Percentiles rank a stretch among this genome's conserved stretches.
These are phyloP conservation scores for Erethizon dorsatum DNA, from an alignment of 2,797 vertebrate species.

Conservation along the genomic window DNA sequence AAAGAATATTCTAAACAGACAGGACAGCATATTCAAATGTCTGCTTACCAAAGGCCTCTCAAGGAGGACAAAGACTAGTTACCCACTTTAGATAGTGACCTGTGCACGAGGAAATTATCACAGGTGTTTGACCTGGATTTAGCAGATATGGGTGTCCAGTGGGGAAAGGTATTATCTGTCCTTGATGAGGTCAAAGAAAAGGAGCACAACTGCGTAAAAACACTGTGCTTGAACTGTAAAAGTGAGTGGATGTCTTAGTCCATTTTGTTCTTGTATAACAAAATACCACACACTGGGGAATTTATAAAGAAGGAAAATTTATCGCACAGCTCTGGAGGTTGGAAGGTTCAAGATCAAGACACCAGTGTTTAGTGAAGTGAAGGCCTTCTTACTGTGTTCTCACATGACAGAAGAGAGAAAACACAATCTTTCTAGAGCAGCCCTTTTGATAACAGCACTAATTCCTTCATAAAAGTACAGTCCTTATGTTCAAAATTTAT, in stretches of 20 bases:
- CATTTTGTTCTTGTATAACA: neutral
- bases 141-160: neutral
- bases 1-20: neutral
- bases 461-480: neutral
- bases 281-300: neutral
- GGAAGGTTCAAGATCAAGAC: neutral
- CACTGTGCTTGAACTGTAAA: constrained; percentile 26
- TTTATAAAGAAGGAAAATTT: neutral
- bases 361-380: neutral
- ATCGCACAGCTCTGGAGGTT: neutral
- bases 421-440: neutral
- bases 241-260: too few relatives aligned
- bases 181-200: neutral
- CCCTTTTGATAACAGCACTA: neutral
- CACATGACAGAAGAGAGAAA: neutral
- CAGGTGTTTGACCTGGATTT: constrained; percentile 7
- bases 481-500: neutral
- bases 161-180: neutral
- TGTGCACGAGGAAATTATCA: neutral
- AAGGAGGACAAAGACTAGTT: neutral
- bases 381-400: neutral
- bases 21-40: neutral
- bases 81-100: neutral
- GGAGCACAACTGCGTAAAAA: neutral
- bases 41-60: neutral